Evolutionary conservation across 2,888 invertebrate genomes (phyloP).

Genomic region (Desoria tigrina): DNA sequence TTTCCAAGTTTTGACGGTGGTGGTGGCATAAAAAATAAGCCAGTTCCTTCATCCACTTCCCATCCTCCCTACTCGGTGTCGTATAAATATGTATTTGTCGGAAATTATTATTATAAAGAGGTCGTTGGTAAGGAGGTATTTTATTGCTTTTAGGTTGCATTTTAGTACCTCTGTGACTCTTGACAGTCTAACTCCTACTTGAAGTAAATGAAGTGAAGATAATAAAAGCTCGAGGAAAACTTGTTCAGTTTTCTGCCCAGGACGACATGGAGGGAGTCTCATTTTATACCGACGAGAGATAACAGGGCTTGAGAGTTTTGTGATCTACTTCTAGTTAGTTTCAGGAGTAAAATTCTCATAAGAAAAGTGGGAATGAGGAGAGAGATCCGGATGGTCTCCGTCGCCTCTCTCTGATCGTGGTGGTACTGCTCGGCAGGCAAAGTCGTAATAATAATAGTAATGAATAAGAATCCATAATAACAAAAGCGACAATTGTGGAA

Average conservation of each 20-base stretch:
- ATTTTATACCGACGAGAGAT: not conserved
- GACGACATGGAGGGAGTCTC: no score
- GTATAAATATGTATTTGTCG: no score
- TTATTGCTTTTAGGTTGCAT: conserved; percentile 8
- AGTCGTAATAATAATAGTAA: conserved; percentile 13
- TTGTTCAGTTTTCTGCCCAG: not conserved
- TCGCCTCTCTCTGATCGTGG: not conserved
- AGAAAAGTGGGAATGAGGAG: no score
- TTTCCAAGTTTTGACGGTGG: no score
- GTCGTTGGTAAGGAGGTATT: not conserved
- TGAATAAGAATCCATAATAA: conserved; percentile 21
- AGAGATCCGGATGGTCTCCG: no score
- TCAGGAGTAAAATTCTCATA: not conserved
- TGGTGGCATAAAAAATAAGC: no score
- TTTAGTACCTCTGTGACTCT: conserved; percentile 11
- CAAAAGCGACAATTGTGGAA: conserved; percentile 36
- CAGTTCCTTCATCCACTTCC: no score
- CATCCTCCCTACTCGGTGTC: no score
- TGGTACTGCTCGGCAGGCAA: not conserved
- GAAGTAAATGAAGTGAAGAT: conserved; percentile 13
- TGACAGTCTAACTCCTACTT: not conserved
- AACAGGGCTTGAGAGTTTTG: not conserved
- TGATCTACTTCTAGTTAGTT: not conserved
- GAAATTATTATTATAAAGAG: no score
- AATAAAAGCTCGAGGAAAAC: conserved; percentile 16